A percentile compares a stretch with the other conserved stretches of the same genome.
Evolutionary conservation across 2,888 invertebrate species (phyloP).

Genomic region (Ormyrus nitidulus): DNA sequence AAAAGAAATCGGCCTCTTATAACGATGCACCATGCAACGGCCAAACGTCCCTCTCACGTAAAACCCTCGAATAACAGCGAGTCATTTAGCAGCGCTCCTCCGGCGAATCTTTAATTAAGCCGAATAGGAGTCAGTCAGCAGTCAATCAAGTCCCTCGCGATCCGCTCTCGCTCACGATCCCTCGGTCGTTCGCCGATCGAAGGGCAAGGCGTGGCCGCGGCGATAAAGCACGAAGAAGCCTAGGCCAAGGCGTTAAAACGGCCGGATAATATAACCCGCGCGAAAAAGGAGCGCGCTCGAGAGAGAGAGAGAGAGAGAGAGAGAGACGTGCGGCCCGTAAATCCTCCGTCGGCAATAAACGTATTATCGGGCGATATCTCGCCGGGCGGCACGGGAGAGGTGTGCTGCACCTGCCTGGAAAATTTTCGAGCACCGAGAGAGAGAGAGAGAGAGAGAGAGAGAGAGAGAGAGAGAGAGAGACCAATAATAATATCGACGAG

Average conservation of each 20-base stretch:
- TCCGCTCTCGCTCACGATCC: background rate
- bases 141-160: constrained; percentile 13
- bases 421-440: background rate
- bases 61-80: constrained; percentile 6
- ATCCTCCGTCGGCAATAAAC: constrained; percentile 64
- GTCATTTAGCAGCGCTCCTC: background rate
- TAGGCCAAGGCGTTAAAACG: constrained; percentile 12
- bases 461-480: constrained; percentile 20
- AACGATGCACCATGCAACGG: too few species aligned
- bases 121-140: constrained; percentile 19
- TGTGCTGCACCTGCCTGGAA: constrained; percentile 56
- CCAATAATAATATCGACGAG: constrained; percentile 25
- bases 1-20: too few species aligned
- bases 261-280: background rate
- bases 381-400: background rate
- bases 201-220: constrained; percentile 31
- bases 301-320: background rate
- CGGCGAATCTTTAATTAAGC: constrained; percentile 29
- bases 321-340: constrained; percentile 58
- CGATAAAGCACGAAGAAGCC: background rate
- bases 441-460: constrained; percentile 18
- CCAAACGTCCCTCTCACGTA: too few species aligned
- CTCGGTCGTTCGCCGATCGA: constrained; percentile 5
- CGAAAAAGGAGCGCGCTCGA: background rate
- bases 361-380: constrained; percentile 62